Evolutionary conservation across 1,140 invertebrate species (phyloP).

Genomic region (Radopholus similis): DNA sequence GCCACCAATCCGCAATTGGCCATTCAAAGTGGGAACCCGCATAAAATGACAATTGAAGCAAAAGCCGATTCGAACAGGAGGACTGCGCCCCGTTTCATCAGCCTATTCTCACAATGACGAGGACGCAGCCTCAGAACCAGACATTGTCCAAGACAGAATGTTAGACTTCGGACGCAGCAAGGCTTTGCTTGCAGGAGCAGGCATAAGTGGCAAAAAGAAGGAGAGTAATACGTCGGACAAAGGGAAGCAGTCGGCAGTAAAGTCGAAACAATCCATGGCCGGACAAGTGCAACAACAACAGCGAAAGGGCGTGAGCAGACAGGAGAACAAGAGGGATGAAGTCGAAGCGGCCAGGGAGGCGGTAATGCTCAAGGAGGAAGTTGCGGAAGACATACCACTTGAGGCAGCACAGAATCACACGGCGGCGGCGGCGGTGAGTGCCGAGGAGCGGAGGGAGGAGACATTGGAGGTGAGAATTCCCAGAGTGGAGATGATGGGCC

Average conservation of each 20-base stretch:
- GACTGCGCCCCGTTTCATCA: not conserved
- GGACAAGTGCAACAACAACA: no score
- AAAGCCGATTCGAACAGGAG: not conserved
- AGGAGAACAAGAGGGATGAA: no score
- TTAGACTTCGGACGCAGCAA: slow-evolving; percentile 1
- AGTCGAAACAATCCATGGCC: no score
- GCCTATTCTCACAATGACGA: slow-evolving; percentile 1
- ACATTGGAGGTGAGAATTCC: no score
- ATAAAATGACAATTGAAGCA: not conserved
- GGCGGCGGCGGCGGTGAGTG: no score
- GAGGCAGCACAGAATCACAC: no score
- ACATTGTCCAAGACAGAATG: slow-evolving; percentile 22
- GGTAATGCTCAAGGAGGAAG: no score
- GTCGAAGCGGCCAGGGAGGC: no score
- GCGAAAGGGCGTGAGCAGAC: not conserved
- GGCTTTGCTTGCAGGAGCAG: not conserved
- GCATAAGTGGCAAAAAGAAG: not conserved
- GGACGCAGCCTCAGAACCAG: slow-evolving; percentile 25
- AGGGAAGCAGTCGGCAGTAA: no score
- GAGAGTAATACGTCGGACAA: not conserved
- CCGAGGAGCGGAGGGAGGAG: no score
- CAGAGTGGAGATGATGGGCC: no score
- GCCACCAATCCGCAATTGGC: slow-evolving; percentile 13
- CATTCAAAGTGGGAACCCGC: not conserved
- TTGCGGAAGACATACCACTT: no score